These are phyloP conservation scores for Psilopogon haemacephalus DNA, from an alignment of 2,113 vertebrate species.

Conservation along the genomic window DNA sequence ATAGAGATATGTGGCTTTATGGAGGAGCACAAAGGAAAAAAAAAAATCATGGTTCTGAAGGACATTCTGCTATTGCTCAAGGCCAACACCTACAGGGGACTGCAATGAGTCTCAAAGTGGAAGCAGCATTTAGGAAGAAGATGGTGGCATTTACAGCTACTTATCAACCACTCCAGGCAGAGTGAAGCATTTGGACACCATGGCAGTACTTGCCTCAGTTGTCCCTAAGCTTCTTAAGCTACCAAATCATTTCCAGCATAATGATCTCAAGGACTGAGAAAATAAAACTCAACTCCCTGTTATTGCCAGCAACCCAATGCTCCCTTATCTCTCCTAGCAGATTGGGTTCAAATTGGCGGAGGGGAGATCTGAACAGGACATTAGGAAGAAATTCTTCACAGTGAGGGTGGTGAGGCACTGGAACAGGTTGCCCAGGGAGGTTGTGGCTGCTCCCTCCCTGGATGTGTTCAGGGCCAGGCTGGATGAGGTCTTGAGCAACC, in stretches of 20 bases:
- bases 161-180: neutral
- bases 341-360: too few relatives aligned
- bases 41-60: neutral
- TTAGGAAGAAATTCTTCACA: too few relatives aligned
- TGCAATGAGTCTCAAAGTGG: neutral
- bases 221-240: neutral
- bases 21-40: neutral
- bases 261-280: neutral
- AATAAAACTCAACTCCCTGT: neutral
- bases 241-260: neutral
- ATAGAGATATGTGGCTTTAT: neutral
- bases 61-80: neutral
- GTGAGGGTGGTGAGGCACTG: too few relatives aligned
- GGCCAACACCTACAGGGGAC: neutral
- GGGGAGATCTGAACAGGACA: too few relatives aligned
- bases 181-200: neutral
- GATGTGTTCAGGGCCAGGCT: too few relatives aligned
- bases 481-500: too few relatives aligned
- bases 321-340: neutral
- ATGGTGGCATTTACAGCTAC: neutral
- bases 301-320: neutral
- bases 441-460: too few relatives aligned
- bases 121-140: neutral
- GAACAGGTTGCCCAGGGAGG: too few relatives aligned
- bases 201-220: neutral